phyloP scores from a whole-genome alignment of 2,797 vertebrate genomes.

The Muraenolepis orangiensis region DNA sequence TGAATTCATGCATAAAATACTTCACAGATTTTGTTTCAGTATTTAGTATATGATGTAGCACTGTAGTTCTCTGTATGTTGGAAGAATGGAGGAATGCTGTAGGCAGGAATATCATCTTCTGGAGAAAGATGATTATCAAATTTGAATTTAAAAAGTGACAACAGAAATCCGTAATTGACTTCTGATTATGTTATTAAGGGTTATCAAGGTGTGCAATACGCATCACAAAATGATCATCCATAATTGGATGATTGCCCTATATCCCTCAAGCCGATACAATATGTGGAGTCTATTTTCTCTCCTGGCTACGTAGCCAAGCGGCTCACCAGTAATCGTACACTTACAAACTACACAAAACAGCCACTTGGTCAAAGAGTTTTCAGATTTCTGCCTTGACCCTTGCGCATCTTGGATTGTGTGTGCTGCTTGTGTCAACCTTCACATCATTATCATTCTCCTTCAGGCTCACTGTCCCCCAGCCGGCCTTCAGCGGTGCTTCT shows the following conservation, averaged over 20 bases:
- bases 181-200: neutral
- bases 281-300: neutral
- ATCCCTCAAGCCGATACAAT: neutral
- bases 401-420: neutral
- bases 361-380: too few species aligned
- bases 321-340: too few species aligned
- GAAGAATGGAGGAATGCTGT: neutral
- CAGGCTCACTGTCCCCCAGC: conserved; percentile 45
- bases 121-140: neutral
- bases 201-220: neutral
- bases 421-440: neutral
- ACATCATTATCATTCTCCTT: neutral
- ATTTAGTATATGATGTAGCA: neutral
- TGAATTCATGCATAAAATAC: neutral
- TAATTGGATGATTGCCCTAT: neutral
- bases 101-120: neutral
- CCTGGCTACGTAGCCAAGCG: neutral
- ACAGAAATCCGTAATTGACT: neutral
- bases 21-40: neutral
- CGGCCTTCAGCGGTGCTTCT: conserved; percentile 56
- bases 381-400: neutral
- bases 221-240: too few species aligned
- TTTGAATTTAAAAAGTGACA: too few species aligned
- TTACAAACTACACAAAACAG: too few species aligned
- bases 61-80: neutral